Conservation (phyloP, 2,888 invertebrate genomes). For the Lycaena phlaeas region DNA sequence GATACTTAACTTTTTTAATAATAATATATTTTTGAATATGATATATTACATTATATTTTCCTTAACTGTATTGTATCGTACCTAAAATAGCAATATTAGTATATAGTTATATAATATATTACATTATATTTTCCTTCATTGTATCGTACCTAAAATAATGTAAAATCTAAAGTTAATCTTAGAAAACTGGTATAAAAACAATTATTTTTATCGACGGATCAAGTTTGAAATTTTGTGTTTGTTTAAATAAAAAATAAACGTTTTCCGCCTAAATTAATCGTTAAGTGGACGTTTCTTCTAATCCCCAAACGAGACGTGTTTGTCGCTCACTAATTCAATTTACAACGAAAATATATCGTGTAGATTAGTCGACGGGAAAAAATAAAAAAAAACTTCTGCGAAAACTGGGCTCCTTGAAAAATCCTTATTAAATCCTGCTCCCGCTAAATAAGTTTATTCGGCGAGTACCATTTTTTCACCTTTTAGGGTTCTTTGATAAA, state of each 20-base stretch:
- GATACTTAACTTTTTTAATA: too few species aligned
- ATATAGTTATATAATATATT: too few species aligned
- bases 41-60: too few species aligned
- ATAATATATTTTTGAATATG: too few species aligned
- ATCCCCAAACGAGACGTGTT: conserved; percentile 35
- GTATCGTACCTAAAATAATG: too few species aligned
- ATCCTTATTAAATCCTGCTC: conserved; percentile 68
- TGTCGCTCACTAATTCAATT: conserved; percentile 60
- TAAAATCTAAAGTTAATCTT: too few species aligned
- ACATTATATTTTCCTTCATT: too few species aligned
- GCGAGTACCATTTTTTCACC: conserved; percentile 31
- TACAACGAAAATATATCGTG: conserved; percentile 48
- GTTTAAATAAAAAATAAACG: not conserved
- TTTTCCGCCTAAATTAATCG: not conserved
- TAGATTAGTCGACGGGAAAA: conserved; percentile 43
- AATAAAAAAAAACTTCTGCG: conserved; percentile 45
- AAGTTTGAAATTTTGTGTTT: not conserved
- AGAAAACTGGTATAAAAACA: too few species aligned
- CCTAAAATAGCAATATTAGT: too few species aligned
- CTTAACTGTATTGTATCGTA: too few species aligned
- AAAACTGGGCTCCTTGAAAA: conserved; percentile 59
- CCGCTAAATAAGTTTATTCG: conserved; percentile 70
- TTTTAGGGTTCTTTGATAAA: conserved; percentile 19
- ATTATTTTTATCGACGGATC: too few species aligned
- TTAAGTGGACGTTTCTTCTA: conserved; percentile 12